Evolutionary conservation across 2,797 vertebrate genomes (phyloP), one percentile per base, ranked within the genome.

Genomic region (Arrhamphus sclerolepis): DNA sequence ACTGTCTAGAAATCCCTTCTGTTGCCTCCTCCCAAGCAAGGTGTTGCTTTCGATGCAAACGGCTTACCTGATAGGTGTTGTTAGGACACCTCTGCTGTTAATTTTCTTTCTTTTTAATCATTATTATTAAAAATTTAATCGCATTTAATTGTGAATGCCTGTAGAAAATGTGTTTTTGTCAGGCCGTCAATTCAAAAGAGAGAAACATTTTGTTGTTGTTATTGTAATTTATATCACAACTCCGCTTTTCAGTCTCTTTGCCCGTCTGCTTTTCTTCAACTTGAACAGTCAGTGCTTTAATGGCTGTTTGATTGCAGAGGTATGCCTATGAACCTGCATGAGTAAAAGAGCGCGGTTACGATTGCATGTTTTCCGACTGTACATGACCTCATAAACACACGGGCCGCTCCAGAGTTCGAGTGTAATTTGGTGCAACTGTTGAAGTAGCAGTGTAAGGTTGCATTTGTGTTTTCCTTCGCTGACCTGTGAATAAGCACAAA

Each of bases 221-320:
- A 20, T 42, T 16, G 6, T 29, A n/a, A 46, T 66, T 44, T 10
- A 58, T 60, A 48, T 19, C 46, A 1, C 8, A 7, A 29, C 18
- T 14, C 1, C 46, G 7, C 29, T 50, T 43, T 46, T 70, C 31
- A 34, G 31, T 9, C 48, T 52, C 47, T 54, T 18, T 0, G 49
- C 10, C 59, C 5, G 0, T 60, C 86, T 85, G 83, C 65, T 83
- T 84, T 81, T 17, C 43, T 53, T 83, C 80, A 81, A 34, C 66
- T 24, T 43, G 31, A 51, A 55, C 73, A 13, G 47, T 62, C 39
- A 49, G 43, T 17, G 9, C 57, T 18, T 20, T 70, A 81, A 84
- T 83, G 76, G 70, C 63, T 63, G 18, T 74, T 80, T 80, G 82
- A 86, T 86, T 85, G 75, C 81, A 49, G 65, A 66, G 17, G 62